Percentiles rank a stretch among this genome's conserved stretches.
These are phyloP conservation scores for Crotalus horridus DNA, from an alignment of 2,113 vertebrate genomes.

Conservation along the genomic window DNA sequence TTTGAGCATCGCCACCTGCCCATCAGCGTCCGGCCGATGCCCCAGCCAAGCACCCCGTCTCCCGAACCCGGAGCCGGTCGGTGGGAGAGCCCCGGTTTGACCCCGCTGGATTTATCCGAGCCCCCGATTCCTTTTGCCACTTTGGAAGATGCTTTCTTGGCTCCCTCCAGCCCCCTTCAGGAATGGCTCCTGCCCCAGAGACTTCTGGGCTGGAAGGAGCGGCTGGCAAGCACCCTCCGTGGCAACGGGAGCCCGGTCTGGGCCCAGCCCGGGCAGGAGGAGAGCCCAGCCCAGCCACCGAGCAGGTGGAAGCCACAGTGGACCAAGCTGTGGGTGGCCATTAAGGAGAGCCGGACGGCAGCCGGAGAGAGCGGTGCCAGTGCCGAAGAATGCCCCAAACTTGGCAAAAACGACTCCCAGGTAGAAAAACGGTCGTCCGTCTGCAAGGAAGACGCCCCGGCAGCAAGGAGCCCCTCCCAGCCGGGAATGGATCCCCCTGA, in stretches of 20 bases:
- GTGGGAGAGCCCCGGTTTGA: accelerated
- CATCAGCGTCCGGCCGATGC: conserved; percentile 27
- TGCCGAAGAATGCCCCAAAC: neutral
- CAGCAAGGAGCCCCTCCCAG: neutral
- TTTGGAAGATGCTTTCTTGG: neutral
- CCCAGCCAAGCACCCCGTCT: accelerated
- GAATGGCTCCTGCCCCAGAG: conserved; percentile 80
- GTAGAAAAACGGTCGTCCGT: accelerated
- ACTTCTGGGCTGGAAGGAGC: conserved; percentile 78
- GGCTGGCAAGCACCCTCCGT: conserved; percentile 72
- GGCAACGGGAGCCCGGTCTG: neutral
- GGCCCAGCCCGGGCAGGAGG: neutral
- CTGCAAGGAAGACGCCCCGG: neutral
- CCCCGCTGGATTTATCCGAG: accelerated
- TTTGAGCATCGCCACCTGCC: conserved; percentile 75
- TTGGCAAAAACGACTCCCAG: neutral
- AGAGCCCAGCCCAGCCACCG: accelerated
- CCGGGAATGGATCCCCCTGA: accelerated
- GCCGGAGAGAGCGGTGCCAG: accelerated
- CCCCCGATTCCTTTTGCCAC: accelerated
- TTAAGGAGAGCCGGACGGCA: neutral
- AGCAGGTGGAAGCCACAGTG: conserved; percentile 73
- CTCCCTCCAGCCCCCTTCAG: conserved; percentile 22
- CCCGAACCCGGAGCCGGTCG: accelerated
- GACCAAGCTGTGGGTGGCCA: conserved; percentile 30